Evolutionary conservation across 2,888 invertebrate species (phyloP), one percentile per base, ranked within the genome.

Genomic region (Heliconius cydno): DNA sequence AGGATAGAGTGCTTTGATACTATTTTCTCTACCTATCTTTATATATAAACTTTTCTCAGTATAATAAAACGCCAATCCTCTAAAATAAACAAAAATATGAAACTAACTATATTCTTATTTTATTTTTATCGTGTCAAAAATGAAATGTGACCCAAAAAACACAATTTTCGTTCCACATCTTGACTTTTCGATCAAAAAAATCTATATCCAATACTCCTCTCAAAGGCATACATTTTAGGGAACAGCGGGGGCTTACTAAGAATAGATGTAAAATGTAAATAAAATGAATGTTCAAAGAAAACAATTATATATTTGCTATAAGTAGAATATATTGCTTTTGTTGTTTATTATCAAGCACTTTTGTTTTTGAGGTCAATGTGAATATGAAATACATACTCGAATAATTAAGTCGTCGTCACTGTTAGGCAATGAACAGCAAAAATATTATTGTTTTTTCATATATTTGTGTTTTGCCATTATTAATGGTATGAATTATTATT

Each of bases 281-380:
- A 38, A 73, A 73, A 9, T 57, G 4, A 19, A 60, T n/a, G n/a
- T 60, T 38, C 34, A 73, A 73, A 72, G 60, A 73, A 73, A 73
- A 60, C 60, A 60, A 25, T 25, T 73, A 28, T 28, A 28, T 28
- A 34, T 10, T 57, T 34, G 52, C n/a, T 34, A 60, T 9, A 73
- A 60, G 60, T 60, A 38, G 3, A 72, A 57, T 73, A 34, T 73
- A 73, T 73, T 73, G 38, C 34, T 34, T 0, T 73, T 73, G 60
- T 73, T 73, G 6, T 73, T 1, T 34, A 34, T 34, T 34, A 25
- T 73, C 60, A 38, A 73, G 73, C 57, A 38, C 73, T 73, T 73
- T 34, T 38, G 34, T 73, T 60, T 73, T 73, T 73, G 73, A 73
- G 60, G 60, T 73, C 60, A 73, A 73, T 73, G n/a, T 28, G 73